A percentile compares a stretch with the other conserved stretches of the same genome.
phyloP scores from a whole-genome alignment of 1,140 invertebrate species.

The Pissodes strobi region DNA sequence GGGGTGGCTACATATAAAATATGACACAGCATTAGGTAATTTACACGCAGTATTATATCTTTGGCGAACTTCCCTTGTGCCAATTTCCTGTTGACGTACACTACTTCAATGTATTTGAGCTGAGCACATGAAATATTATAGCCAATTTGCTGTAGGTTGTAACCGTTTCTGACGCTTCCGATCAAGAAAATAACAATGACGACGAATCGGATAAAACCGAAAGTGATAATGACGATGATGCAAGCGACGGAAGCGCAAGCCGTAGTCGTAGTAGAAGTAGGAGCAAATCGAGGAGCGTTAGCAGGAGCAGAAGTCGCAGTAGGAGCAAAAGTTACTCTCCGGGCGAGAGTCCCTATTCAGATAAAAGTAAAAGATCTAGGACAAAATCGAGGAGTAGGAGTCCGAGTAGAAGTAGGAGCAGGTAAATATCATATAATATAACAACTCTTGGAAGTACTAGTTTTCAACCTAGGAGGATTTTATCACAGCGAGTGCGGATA shows the following conservation, averaged over 20 bases:
- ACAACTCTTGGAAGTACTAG: too few species aligned
- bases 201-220: conserved; percentile 27
- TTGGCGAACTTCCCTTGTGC: too few species aligned
- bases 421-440: neutral
- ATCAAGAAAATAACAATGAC: conserved; percentile 28
- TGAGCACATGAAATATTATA: too few species aligned
- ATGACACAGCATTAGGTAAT: too few species aligned
- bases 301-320: conserved; percentile 22
- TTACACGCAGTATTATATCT: too few species aligned
- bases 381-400: conserved; percentile 39
- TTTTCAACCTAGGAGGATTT: too few species aligned
- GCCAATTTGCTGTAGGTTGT: conserved; percentile 35
- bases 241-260: conserved; percentile 21
- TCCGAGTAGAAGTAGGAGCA: conserved; percentile 17
- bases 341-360: conserved; percentile 33
- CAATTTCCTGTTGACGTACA: too few species aligned
- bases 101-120: too few species aligned
- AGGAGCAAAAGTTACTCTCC: conserved; percentile 27
- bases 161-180: conserved; percentile 41
- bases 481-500: too few species aligned
- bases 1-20: too few species aligned
- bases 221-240: conserved; percentile 30
- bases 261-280: conserved; percentile 20
- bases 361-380: conserved; percentile 35
- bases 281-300: conserved; percentile 21